phyloP scores from a whole-genome alignment of 2,888 invertebrate species.

The Drosophila recens region DNA sequence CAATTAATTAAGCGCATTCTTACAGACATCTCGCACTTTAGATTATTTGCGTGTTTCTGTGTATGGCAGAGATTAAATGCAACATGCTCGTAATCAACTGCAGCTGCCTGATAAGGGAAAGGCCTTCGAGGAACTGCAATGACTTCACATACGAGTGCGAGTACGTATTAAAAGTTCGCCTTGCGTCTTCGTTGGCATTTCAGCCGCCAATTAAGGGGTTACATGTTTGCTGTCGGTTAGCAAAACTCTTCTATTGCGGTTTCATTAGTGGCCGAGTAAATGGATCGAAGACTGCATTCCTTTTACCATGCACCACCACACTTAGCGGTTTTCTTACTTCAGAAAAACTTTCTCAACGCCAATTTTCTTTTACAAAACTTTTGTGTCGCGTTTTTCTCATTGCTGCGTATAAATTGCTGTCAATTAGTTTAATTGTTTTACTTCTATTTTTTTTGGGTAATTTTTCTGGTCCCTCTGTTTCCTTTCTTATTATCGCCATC shows the following conservation, averaged over 20 bases:
- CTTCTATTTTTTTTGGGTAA: constrained; percentile 21
- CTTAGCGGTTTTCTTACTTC: constrained; percentile 61
- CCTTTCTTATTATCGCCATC: constrained; percentile 41
- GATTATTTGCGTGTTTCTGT: constrained; percentile 2
- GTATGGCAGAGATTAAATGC: constrained; percentile 4
- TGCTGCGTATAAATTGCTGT: constrained; percentile 74
- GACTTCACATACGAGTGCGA: constrained; percentile 12
- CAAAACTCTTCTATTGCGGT: constrained; percentile 52
- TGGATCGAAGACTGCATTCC: constrained; percentile 49
- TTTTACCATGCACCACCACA: constrained; percentile 12
- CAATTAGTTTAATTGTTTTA: constrained; percentile 78
- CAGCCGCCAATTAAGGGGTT: constrained; percentile 46
- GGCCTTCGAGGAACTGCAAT: background rate
- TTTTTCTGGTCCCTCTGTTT: constrained; percentile 16
- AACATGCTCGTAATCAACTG: constrained; percentile 6
- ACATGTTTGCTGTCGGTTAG: constrained; percentile 44
- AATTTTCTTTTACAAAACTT: constrained; percentile 63
- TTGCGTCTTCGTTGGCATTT: constrained; percentile 27
- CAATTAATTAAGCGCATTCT: background rate
- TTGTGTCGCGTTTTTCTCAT: constrained; percentile 43
- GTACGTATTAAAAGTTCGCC: constrained; percentile 19
- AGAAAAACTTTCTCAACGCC: constrained; percentile 60
- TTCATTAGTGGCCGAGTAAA: constrained; percentile 61
- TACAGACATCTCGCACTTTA: background rate
- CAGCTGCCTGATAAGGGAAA: constrained; percentile 7